Evolutionary conservation across 2,797 vertebrate species (phyloP).

Genomic region (Sebastes diploproa): DNA sequence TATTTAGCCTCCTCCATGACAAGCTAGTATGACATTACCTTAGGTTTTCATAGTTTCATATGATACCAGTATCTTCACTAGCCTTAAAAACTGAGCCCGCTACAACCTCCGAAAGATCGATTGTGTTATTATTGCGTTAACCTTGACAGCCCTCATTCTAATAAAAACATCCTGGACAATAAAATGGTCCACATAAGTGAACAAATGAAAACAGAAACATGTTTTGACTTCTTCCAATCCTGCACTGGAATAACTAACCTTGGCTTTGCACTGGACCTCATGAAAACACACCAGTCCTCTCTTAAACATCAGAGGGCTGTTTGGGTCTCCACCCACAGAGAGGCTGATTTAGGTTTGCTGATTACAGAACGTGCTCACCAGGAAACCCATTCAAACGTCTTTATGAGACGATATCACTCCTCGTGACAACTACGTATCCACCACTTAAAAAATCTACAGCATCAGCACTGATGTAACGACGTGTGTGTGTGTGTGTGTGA

Average conservation of each 20-base stretch:
- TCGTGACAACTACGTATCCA: not conserved
- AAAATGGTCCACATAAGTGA: not conserved
- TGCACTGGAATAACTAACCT: conserved; percentile 18
- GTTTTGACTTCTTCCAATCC: not conserved
- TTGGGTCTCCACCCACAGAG: conserved; percentile 29
- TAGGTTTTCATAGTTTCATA: too few species aligned
- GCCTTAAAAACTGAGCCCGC: too few species aligned
- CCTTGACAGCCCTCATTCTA: accelerated
- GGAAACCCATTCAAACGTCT: conserved; percentile 15
- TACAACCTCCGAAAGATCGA: too few species aligned
- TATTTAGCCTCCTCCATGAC: too few species aligned
- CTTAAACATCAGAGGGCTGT: conserved; percentile 24
- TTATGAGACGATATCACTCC: not conserved
- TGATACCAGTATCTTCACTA: too few species aligned
- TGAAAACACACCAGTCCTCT: conserved; percentile 12
- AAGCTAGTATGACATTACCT: too few species aligned
- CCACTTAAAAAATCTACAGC: conserved; percentile 10
- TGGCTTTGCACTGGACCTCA: not conserved
- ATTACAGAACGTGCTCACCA: conserved; percentile 31
- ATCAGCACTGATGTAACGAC: conserved; percentile 23
- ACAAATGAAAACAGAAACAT: not conserved
- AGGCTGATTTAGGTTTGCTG: conserved; percentile 10
- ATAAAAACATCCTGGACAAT: not conserved
- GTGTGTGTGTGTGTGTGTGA: not conserved
- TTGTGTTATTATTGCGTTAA: not conserved